Evolutionary conservation across 2,797 vertebrate genomes (phyloP).

Genomic region (Cossypha dichroa): DNA sequence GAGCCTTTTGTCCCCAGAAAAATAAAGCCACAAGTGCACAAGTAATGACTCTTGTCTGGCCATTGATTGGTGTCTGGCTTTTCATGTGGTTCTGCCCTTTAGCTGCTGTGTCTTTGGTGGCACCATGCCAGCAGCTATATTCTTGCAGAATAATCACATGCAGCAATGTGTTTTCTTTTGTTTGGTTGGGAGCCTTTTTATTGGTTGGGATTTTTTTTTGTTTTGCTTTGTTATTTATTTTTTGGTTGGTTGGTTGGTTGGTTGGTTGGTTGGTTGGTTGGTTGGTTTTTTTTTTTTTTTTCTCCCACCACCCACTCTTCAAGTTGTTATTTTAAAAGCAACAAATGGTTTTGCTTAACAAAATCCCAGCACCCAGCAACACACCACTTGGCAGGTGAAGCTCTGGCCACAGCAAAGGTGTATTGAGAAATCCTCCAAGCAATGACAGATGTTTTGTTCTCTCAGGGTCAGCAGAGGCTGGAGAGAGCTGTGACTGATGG

Average conservation of each 20-base stretch:
- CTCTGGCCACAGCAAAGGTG: not conserved
- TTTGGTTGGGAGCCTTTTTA: not conserved
- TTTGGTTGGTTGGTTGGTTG: not conserved
- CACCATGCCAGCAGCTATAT: not conserved
- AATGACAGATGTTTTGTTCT: not conserved
- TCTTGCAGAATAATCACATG: not conserved
- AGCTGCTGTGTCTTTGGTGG: not conserved
- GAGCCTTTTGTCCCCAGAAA: not conserved
- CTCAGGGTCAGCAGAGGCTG: not conserved
- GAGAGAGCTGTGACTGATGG: not conserved
- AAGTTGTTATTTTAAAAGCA: not conserved
- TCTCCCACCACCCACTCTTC: not conserved
- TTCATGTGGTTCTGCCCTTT: not conserved
- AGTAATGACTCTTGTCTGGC: not conserved
- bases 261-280: too few species aligned
- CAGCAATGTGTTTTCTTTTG: not conserved
- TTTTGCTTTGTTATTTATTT: not conserved
- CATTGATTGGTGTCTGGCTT: not conserved
- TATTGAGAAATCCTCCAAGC: not conserved
- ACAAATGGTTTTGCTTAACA: not conserved
- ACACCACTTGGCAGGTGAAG: not conserved
- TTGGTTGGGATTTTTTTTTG: too few species aligned
- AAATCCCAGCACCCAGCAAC: not conserved
- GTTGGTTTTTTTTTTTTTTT: not conserved
- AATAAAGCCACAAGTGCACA: fast-evolving